Conservation (phyloP, 2,797 vertebrate genomes). For the Catostomus latipinnis region DNA sequence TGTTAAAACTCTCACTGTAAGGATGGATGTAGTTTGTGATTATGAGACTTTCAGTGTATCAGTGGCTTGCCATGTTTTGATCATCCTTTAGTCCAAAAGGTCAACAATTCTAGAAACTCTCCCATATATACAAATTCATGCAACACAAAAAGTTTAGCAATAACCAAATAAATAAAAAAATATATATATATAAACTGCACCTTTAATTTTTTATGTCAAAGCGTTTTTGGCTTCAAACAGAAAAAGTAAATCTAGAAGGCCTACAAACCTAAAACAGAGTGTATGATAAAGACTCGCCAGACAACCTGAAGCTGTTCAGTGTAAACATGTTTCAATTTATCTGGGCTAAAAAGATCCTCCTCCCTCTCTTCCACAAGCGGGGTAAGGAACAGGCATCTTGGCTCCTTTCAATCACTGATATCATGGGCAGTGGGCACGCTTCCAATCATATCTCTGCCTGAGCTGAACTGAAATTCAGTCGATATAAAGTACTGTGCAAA, state of each 20-base stretch:
- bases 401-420: conserved; percentile 31
- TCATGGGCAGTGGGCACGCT: background rate
- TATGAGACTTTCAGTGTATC: too few relatives aligned
- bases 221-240: conserved; percentile 5
- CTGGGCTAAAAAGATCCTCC: conserved; percentile 13
- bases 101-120: too few relatives aligned
- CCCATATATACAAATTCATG: too few relatives aligned
- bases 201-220: too few relatives aligned
- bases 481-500: background rate
- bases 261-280: conserved; percentile 7
- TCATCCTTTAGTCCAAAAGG: too few relatives aligned
- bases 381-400: conserved; percentile 27
- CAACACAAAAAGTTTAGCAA: too few relatives aligned
- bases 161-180: too few relatives aligned
- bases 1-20: too few relatives aligned
- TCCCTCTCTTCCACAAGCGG: conserved; percentile 2
- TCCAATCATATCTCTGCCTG: conserved; percentile 40
- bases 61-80: too few relatives aligned
- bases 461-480: conserved; percentile 19
- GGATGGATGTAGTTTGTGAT: too few relatives aligned
- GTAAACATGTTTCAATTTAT: conserved; percentile 44
- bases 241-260: conserved; percentile 16
- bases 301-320: conserved; percentile 45
- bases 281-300: conserved; percentile 34
- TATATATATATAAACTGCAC: too few relatives aligned